Percentiles rank a stretch among this genome's conserved stretches.
phyloP scores from a whole-genome alignment of 2,113 vertebrate genomes.

The Microcebus ravelobensis region DNA sequence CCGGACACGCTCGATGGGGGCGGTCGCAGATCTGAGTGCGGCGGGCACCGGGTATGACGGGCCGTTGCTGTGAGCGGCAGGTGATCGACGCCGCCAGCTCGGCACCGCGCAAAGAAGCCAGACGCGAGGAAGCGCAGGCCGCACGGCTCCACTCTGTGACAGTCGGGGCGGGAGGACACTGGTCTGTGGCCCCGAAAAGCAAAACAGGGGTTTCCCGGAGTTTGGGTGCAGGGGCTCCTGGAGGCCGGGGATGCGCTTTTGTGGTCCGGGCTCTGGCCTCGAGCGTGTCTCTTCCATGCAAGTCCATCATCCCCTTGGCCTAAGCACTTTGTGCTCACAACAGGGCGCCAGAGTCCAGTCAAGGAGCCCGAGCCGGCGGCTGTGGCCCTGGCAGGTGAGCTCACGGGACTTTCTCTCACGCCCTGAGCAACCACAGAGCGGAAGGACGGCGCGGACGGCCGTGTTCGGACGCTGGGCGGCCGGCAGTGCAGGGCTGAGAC shows the following conservation, averaged over 20 bases:
- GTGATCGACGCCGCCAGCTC: fast-evolving
- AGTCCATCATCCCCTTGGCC: fast-evolving
- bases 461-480: fast-evolving
- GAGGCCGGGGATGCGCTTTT: fast-evolving
- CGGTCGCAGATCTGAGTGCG: not conserved
- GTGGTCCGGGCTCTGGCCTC: fast-evolving
- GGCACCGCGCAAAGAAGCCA: fast-evolving
- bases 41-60: fast-evolving
- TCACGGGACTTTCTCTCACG: not conserved
- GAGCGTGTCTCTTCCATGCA: fast-evolving
- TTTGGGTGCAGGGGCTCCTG: fast-evolving
- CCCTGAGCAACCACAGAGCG: fast-evolving
- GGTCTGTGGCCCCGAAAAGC: fast-evolving
- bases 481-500: fast-evolving
- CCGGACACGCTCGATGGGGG: fast-evolving
- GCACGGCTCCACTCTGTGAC: fast-evolving
- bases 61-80: fast-evolving
- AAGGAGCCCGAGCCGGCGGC: fast-evolving
- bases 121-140: fast-evolving
- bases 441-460: fast-evolving
- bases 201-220: fast-evolving
- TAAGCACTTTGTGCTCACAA: fast-evolving
- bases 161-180: fast-evolving
- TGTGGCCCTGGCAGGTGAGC: fast-evolving
- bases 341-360: fast-evolving